Base-by-base conservation (phyloP, 2,113 vertebrate genomes). In the Seriola rivoliana region DNA sequence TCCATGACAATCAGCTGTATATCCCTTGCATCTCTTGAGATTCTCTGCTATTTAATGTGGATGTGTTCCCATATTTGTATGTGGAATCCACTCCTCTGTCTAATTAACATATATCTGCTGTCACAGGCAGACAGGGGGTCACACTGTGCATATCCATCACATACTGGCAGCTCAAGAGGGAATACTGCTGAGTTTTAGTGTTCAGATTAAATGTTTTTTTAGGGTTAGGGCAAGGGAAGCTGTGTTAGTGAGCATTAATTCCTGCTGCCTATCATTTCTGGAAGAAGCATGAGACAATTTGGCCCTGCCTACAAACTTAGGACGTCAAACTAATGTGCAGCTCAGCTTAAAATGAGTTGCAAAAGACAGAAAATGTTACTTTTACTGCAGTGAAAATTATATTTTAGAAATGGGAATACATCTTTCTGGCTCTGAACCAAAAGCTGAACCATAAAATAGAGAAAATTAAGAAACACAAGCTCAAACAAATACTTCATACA, bases 91-190 rank as follows among this genome's bases (percentile, higher is more conserved):
- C 42, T 48, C 38, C 11, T 40, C 25, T 71, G 42, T 82, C 38
- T 71, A 71, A 80, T 82, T 72, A 59, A 2, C 11, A 63, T 80
- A 59, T 25, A 76, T 66, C 40, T 81, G 70, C 50, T 74, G 58
- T 60, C 52, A 74, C 38, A 54, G 29, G 14, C 70, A 79, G 48
- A 69, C 46, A 44, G 0, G 1, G 19, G 25, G 38, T 36, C 17
- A 62, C 14, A 38, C 29, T 78, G 78, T 80, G 70, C 71, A 68
- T 36, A 70, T 73, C 77, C 23, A 78, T 89, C 78, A 88, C 52
- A 80, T 8, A 66, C 60, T 54, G 78, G 46, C 52, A 80, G 74
- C 46, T 85, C 23, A 17, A 59, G 19, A 74, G 36, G 19, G 9
- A 66, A 80, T 16, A 72, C 0, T 11, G 19, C 62, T 50, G 48